Conservation (phyloP, 2,888 invertebrate species). For the Tolmerus cingulatus region DNA sequence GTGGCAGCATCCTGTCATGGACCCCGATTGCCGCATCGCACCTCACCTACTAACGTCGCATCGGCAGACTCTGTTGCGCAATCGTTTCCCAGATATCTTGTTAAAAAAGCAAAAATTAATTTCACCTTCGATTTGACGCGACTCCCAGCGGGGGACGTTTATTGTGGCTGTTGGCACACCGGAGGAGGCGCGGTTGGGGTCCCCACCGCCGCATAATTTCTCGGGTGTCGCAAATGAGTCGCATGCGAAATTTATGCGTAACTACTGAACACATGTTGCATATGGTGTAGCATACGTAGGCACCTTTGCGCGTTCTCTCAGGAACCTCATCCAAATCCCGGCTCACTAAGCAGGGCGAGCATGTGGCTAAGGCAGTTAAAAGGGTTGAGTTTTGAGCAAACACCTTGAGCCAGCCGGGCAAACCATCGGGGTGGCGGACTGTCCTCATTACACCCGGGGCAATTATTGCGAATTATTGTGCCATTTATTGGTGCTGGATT, state of each 20-base stretch:
- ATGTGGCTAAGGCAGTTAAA: neutral
- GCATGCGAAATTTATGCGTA: neutral
- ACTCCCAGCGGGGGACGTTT: neutral
- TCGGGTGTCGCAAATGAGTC: neutral
- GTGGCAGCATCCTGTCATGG: constrained; percentile 36
- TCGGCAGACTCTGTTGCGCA: neutral
- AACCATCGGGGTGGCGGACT: constrained; percentile 30
- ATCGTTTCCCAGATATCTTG: neutral
- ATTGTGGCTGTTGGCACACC: neutral
- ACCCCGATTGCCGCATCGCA: neutral
- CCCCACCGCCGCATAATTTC: neutral
- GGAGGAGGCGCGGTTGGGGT: neutral
- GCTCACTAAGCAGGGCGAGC: neutral
- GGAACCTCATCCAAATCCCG: neutral
- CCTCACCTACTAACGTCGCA: neutral
- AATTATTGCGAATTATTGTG: constrained; percentile 29
- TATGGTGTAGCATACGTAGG: neutral
- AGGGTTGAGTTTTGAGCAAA: neutral
- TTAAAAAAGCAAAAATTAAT: neutral
- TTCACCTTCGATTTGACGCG: neutral
- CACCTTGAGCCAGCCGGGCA: neutral
- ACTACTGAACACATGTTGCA: constrained; percentile 29
- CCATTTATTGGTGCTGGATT: neutral
- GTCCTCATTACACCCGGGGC: neutral
- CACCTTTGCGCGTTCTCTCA: neutral